phyloP scores from a whole-genome alignment of 2,888 invertebrate species.

The Caenorhabditis japonica region DNA sequence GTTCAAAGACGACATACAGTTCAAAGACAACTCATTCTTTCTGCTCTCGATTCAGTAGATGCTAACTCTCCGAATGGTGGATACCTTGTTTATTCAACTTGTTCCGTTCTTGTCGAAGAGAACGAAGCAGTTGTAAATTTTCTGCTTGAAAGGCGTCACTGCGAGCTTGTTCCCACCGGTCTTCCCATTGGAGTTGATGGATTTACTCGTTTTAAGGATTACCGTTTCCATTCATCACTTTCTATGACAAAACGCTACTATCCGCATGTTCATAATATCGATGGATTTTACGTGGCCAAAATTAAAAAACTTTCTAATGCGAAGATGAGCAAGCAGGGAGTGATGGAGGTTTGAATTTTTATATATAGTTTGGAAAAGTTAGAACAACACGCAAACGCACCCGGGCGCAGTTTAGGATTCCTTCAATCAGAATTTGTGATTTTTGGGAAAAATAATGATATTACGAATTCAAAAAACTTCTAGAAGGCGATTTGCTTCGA shows the following conservation, averaged over 20 bases:
- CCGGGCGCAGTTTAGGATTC: too few relatives aligned
- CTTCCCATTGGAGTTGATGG: conserved; percentile 96
- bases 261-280: conserved; percentile 98
- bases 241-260: conserved; percentile 91
- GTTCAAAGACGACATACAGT: conserved; percentile 81
- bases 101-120: conserved; percentile 96
- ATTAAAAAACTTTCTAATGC: conserved; percentile 92
- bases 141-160: conserved; percentile 89
- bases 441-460: too few relatives aligned
- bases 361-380: background rate
- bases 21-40: conserved; percentile 90
- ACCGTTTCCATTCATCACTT: conserved; percentile 89
- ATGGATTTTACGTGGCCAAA: conserved; percentile 99
- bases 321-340: conserved; percentile 53
- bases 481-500: too few relatives aligned
- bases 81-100: conserved; percentile 97
- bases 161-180: conserved; percentile 92
- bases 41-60: conserved; percentile 96
- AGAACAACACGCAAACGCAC: too few relatives aligned
- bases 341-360: conserved; percentile 28
- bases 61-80: conserved; percentile 93
- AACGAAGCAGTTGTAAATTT: conserved; percentile 98
- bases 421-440: too few relatives aligned
- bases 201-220: conserved; percentile 82
- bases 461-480: too few relatives aligned